Conservation (phyloP, 2,888 invertebrate species). For the Nycteola revayana region DNA sequence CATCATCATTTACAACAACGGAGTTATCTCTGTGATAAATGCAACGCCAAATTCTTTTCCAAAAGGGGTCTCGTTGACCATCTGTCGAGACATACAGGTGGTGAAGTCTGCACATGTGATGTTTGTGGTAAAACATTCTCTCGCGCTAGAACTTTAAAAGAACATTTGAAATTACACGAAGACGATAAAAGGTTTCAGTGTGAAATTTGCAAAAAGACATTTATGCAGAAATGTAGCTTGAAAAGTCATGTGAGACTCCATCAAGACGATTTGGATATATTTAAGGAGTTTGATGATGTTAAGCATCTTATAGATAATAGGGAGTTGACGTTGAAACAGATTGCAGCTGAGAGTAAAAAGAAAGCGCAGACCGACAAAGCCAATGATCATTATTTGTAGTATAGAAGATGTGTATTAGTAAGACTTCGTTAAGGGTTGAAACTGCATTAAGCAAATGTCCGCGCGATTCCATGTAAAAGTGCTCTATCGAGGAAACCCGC, state of each 20-base stretch:
- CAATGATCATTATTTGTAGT: constrained; percentile 38
- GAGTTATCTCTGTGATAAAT: constrained; percentile 65
- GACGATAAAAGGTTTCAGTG: constrained; percentile 65
- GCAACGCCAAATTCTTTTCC: constrained; percentile 70
- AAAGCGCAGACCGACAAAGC: constrained; percentile 52
- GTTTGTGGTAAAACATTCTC: constrained; percentile 65
- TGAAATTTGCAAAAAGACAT: constrained; percentile 67
- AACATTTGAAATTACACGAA: constrained; percentile 64
- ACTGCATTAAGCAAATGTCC: too few relatives aligned
- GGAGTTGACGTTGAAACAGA: constrained; percentile 69
- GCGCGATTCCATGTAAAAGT: too few relatives aligned
- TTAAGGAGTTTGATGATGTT: constrained; percentile 75
- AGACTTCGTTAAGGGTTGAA: too few relatives aligned
- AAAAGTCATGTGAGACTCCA: constrained; percentile 67
- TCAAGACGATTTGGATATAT: constrained; percentile 72
- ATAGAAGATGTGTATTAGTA: too few relatives aligned
- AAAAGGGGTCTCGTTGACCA: constrained; percentile 69
- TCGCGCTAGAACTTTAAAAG: constrained; percentile 55
- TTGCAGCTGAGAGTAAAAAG: constrained; percentile 64
- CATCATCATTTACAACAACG: constrained; percentile 71
- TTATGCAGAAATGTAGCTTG: constrained; percentile 69
- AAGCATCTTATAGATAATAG: constrained; percentile 72
- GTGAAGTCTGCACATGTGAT: constrained; percentile 56
- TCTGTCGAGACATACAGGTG: constrained; percentile 57
- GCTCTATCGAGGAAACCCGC: too few relatives aligned